Evolutionary conservation across 2,888 invertebrate species (phyloP).

Genomic region (Hypomecis punctinalis): DNA sequence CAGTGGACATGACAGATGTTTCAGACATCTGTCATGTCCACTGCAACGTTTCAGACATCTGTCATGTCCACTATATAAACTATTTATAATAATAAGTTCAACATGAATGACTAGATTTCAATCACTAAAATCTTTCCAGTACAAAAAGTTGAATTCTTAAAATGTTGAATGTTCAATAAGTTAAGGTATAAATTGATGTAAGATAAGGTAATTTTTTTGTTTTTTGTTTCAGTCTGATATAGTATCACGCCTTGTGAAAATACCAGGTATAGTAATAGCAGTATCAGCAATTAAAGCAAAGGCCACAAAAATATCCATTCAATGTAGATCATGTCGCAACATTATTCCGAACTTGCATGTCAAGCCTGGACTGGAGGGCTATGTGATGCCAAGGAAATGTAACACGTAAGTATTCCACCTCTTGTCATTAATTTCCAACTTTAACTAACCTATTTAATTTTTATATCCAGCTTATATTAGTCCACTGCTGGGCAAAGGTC

Average conservation of each 20-base stretch:
- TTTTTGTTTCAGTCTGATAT: conserved; percentile 90
- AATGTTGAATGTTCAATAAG: neutral
- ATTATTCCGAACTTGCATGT: conserved; percentile 95
- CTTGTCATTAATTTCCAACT: too few species aligned
- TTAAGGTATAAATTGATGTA: conserved; percentile 1
- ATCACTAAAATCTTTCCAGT: too few species aligned
- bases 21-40: too few species aligned
- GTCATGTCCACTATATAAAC: too few species aligned
- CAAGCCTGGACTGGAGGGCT: conserved; percentile 98
- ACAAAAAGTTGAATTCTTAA: too few species aligned
- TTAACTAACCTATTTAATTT: neutral
- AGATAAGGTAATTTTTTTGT: neutral
- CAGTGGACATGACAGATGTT: too few species aligned
- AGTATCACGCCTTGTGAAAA: conserved; percentile 96
- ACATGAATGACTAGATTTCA: too few species aligned
- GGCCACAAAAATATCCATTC: conserved; percentile 97
- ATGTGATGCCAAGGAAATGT: conserved; percentile 97
- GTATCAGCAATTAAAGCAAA: conserved; percentile 98
- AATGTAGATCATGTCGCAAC: conserved; percentile 97
- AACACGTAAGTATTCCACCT: conserved; percentile 88
- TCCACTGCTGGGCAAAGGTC: too few species aligned
- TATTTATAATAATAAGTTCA: too few species aligned
- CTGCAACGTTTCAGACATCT: too few species aligned
- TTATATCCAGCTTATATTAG: too few species aligned
- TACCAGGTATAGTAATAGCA: conserved; percentile 97